phyloP scores from a whole-genome alignment of 2,113 vertebrate genomes.

The Rhinolophus sinicus region DNA sequence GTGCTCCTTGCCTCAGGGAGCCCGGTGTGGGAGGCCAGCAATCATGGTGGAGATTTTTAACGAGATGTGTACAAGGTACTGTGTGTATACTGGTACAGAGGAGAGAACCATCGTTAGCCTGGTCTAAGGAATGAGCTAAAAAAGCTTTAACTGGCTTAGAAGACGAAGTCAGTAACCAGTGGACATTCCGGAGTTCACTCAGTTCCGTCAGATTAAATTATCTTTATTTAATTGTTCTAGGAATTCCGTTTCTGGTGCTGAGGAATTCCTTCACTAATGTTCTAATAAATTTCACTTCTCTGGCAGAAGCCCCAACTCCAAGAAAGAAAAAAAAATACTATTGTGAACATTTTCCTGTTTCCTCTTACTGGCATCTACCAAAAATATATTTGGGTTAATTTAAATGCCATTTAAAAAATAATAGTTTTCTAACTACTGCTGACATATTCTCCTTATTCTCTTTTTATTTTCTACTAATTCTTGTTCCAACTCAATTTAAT shows the following conservation, averaged over 20 bases:
- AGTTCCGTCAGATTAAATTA: background rate
- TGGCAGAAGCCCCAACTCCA: background rate
- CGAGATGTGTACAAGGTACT: accelerated
- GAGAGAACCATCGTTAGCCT: no score
- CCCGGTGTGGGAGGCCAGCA: background rate
- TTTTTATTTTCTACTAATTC: background rate
- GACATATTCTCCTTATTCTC: background rate
- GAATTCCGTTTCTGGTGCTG: background rate
- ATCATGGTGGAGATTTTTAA: background rate
- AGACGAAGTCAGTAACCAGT: background rate
- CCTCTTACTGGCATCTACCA: background rate
- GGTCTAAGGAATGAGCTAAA: background rate
- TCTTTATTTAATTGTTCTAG: background rate
- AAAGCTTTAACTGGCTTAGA: background rate
- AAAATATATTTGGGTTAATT: background rate
- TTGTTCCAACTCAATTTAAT: background rate
- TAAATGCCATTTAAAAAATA: background rate
- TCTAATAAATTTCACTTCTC: background rate
- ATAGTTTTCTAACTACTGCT: background rate
- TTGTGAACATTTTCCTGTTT: background rate
- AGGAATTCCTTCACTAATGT: background rate
- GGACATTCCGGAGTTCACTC: background rate
- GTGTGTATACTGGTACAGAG: accelerated
- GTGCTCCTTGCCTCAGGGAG: background rate
- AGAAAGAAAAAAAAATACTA: background rate